phyloP scores from a whole-genome alignment of 2,888 invertebrate species.

The Automeris io region DNA sequence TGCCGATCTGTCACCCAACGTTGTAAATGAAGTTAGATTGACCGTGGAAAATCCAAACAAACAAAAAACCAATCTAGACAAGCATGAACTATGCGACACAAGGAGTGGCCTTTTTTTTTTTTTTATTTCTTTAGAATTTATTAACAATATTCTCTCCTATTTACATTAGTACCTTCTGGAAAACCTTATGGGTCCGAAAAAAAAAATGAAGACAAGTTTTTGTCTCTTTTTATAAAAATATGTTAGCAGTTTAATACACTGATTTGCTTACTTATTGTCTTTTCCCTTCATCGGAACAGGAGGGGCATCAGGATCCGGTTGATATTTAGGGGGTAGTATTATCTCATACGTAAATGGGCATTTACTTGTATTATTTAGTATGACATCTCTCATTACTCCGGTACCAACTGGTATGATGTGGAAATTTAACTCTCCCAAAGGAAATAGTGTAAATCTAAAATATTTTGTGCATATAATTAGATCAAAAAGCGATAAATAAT shows the following conservation, averaged over 20 bases:
- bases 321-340: conserved; percentile 44
- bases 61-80: too few species aligned
- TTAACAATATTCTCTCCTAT: too few species aligned
- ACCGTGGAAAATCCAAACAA: too few species aligned
- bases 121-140: too few species aligned
- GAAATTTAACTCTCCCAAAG: conserved; percentile 76
- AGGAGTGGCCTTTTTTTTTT: too few species aligned
- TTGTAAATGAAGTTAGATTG: too few species aligned
- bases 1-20: too few species aligned
- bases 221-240: not conserved
- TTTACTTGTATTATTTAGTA: conserved; percentile 77
- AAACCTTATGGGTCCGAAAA: too few species aligned
- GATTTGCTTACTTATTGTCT: conserved; percentile 43
- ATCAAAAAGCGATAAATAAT: not conserved
- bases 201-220: too few species aligned
- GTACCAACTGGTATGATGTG: conserved; percentile 74
- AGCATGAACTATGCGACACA: too few species aligned
- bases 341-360: conserved; percentile 75
- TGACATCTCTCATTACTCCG: conserved; percentile 69
- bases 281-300: conserved; percentile 29
- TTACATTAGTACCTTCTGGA: too few species aligned
- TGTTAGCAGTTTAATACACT: not conserved
- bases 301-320: conserved; percentile 25
- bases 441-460: conserved; percentile 76
- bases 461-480: not conserved